Conservation (phyloP, 1,140 invertebrate genomes). For the Phymastichus coffea region DNA sequence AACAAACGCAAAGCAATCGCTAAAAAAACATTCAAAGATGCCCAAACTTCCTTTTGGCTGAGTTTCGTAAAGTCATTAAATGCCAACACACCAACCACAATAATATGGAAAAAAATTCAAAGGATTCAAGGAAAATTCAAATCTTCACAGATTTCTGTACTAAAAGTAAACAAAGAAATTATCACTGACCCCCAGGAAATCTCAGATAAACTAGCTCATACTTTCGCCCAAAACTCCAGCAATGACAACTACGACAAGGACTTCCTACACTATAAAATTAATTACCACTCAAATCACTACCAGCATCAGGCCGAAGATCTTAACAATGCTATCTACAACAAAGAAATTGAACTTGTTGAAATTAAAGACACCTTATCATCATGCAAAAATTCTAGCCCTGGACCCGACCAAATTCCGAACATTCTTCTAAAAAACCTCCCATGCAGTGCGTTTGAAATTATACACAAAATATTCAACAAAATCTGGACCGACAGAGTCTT, state of each 20-base stretch:
- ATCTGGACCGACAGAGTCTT: too few relatives aligned
- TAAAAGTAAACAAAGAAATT: neutral
- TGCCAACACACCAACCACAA: neutral
- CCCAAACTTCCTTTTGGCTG: neutral
- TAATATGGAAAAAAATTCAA: neutral
- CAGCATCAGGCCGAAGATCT: too few relatives aligned
- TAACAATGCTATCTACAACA: neutral
- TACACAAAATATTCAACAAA: too few relatives aligned
- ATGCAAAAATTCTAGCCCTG: constrained; percentile 11
- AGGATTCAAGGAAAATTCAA: neutral
- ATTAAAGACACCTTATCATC: neutral
- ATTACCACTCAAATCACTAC: too few relatives aligned
- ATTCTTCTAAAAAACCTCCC: constrained; percentile 36
- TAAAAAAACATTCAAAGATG: neutral
- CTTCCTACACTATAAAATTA: constrained; percentile 31
- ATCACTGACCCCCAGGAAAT: constrained; percentile 28
- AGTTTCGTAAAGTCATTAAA: neutral
- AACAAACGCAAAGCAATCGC: neutral
- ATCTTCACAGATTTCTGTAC: neutral
- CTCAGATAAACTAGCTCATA: constrained; percentile 32
- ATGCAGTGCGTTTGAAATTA: too few relatives aligned
- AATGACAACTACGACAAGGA: constrained; percentile 33
- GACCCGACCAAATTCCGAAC: constrained; percentile 26
- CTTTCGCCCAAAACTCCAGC: constrained; percentile 35
- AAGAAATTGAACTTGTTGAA: neutral